Evolutionary conservation across 2,888 invertebrate genomes (phyloP).

Genomic region (Sacculina carcini): DNA sequence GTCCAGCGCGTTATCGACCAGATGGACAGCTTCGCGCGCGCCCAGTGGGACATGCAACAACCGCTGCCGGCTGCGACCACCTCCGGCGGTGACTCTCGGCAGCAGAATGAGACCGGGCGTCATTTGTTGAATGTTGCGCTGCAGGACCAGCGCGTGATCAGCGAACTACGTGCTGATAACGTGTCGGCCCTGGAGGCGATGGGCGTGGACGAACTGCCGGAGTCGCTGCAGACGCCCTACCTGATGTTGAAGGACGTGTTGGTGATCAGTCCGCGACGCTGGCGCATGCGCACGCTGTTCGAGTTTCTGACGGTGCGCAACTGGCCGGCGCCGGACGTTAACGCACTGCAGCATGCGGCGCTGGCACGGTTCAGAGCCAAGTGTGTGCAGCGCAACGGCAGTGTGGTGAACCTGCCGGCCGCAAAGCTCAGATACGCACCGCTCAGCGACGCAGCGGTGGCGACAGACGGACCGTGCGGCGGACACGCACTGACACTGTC

Average conservation of each 20-base stretch:
- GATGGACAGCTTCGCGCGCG: neutral
- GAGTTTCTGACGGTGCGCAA: neutral
- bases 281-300: neutral
- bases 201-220: neutral
- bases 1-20: neutral
- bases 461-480: too few species aligned
- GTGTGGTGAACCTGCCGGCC: too few species aligned
- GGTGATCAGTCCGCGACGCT: neutral
- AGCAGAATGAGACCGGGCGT: neutral
- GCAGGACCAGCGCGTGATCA: neutral
- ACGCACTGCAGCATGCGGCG: neutral
- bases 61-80: neutral
- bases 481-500: too few species aligned
- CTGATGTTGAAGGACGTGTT: neutral
- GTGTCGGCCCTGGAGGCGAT: neutral
- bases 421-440: too few species aligned
- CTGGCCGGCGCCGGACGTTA: neutral
- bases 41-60: neutral
- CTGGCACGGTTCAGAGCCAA: neutral
- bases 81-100: neutral
- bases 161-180: neutral
- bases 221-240: neutral
- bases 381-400: neutral
- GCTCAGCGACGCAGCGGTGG: too few species aligned
- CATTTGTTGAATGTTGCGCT: neutral